Evolutionary conservation across 1,140 invertebrate species (phyloP), one percentile per base, ranked within the genome.

Genomic region (Bombyx mandarina): DNA sequence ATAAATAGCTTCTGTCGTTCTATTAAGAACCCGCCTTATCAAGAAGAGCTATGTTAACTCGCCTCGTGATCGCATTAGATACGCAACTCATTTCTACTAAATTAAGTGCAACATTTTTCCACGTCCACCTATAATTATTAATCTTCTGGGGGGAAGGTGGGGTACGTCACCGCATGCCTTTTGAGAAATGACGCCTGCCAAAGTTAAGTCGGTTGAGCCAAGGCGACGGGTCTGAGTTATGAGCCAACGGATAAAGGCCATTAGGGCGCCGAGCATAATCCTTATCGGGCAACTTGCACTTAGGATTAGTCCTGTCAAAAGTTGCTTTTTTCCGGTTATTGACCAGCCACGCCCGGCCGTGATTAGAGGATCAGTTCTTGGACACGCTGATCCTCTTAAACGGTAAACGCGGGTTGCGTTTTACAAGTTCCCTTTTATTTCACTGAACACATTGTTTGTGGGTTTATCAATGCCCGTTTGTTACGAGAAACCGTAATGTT

Each of bases 131-230:
- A 79, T 81, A 79, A 82, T 82, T 86, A 86, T 86, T 86, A 86
- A 86, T 82, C 79, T 84, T 65, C 66, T 65, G 65, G 55, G 68
- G 61, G 57, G 51, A 43, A 57, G 60, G 44, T 61, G 69, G 73
- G 72, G 71, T 75, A 79, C 79, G 82, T 85, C 79, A 79, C 73
- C 73, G 77, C 75, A 74, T 80, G 79, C 76, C 75, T 77, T 79
- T 79, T 86, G 83, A 86, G 83, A 86, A 86, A 86, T 86, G 81
- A 86, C 79, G 83, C 62, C 79, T 86, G 79, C 83, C 81, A 83
- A 86, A 86, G 80, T 77, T 86, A 86, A 86, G 81, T 86, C 80
- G 83, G 78, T 82, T 83, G 77, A 84, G 83, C 77, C 77, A 81
- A 79, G 75, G 75, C 76, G 78, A 68, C 67, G 72, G 65, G 62